Percentiles rank a stretch among this genome's conserved stretches.
phyloP scores from a whole-genome alignment of 2,888 invertebrate species.

The Clanis bilineata region DNA sequence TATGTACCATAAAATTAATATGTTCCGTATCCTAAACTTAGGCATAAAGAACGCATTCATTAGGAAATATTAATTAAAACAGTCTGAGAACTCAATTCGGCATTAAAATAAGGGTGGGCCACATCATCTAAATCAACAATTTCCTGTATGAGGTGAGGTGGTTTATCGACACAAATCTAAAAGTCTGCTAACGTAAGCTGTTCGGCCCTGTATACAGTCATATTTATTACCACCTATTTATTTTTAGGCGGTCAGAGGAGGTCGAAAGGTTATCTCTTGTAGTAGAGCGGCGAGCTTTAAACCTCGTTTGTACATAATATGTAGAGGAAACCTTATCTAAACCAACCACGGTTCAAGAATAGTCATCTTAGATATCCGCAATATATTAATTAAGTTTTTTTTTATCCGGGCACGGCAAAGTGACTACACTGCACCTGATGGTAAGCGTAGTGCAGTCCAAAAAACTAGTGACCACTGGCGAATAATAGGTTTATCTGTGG shows the following conservation, averaged over 20 bases:
- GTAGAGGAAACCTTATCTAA: conserved; percentile 36
- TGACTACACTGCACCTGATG: too few species aligned
- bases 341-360: conserved; percentile 26
- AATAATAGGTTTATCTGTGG: too few species aligned
- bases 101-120: conserved; percentile 40
- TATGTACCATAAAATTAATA: conserved; percentile 3
- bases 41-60: neutral
- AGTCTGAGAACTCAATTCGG: conserved; percentile 45
- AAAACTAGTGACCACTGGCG: too few species aligned
- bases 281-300: conserved; percentile 36
- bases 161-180: neutral
- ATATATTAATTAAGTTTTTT: too few species aligned
- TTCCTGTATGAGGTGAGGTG: conserved; percentile 10
- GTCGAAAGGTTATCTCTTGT: conserved; percentile 34
- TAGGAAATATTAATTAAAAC: conserved; percentile 49
- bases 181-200: neutral
- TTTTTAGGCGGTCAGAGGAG: conserved; percentile 41
- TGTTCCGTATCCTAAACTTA: neutral
- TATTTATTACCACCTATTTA: conserved; percentile 57
- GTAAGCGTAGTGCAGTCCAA: too few species aligned
- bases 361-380: neutral
- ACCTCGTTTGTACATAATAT: conserved; percentile 30
- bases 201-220: conserved; percentile 36
- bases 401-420: too few species aligned
- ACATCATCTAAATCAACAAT: conserved; percentile 17